Evolutionary conservation across 2,888 invertebrate genomes (phyloP).

Genomic region (Helleia helle): DNA sequence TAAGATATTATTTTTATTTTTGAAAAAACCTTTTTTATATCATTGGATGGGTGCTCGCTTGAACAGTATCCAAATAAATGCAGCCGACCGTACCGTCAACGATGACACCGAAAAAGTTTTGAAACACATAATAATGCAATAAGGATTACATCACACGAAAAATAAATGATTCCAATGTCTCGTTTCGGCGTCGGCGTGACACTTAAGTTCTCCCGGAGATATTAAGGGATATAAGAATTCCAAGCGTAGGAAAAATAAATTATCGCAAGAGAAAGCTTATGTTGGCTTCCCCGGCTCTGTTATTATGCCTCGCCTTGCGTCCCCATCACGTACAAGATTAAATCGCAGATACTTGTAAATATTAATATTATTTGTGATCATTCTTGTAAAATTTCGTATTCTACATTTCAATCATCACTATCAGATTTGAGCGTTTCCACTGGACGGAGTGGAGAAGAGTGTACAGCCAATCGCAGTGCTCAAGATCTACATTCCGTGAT

Average conservation of each 20-base stretch:
- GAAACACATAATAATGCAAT: conserved; percentile 4
- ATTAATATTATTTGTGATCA: neutral
- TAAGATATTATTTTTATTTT: too few relatives aligned
- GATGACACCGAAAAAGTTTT: neutral
- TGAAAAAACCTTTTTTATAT: too few relatives aligned
- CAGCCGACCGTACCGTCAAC: neutral
- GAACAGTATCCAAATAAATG: too few relatives aligned
- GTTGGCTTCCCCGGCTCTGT: conserved; percentile 28
- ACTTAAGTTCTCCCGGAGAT: conserved; percentile 13
- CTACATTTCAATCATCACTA: neutral
- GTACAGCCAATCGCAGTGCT: too few relatives aligned
- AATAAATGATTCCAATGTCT: conserved; percentile 7
- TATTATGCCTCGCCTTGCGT: conserved; percentile 27
- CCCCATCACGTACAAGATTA: conserved; percentile 6
- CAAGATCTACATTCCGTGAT: too few relatives aligned
- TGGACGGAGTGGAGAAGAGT: too few relatives aligned
- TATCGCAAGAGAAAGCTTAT: conserved; percentile 24
- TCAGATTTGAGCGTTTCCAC: too few relatives aligned
- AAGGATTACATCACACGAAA: conserved; percentile 6
- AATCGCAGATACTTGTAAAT: conserved; percentile 4
- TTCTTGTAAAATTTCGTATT: too few relatives aligned
- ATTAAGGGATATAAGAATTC: conserved; percentile 14
- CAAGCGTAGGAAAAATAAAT: conserved; percentile 25
- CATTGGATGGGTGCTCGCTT: too few relatives aligned
- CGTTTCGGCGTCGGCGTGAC: conserved; percentile 12